These are phyloP conservation scores for Pedetes capensis DNA, from an alignment of 2,113 vertebrate species.

Conservation along the genomic window DNA sequence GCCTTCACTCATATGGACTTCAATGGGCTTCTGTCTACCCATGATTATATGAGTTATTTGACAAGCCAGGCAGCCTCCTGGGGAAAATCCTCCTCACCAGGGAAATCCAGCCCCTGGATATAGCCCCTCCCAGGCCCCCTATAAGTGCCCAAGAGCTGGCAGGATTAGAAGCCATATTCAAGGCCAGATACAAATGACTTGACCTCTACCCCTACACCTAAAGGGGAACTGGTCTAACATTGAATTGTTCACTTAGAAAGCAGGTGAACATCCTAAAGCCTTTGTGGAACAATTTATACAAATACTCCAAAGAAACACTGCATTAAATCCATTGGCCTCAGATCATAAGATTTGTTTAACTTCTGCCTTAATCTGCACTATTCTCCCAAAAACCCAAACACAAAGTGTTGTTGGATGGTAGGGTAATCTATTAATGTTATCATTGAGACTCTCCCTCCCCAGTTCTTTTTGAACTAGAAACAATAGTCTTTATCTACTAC, in stretches of 20 bases:
- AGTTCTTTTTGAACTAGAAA: neutral
- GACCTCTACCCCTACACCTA: neutral
- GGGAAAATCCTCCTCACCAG: neutral
- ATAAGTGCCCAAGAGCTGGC: neutral
- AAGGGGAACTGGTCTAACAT: neutral
- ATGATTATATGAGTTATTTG: neutral
- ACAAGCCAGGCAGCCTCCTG: neutral
- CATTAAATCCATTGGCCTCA: neutral
- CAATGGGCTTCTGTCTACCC: neutral
- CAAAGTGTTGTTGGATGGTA: neutral
- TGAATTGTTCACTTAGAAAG: neutral
- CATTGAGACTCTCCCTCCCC: neutral
- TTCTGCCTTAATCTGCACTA: neutral
- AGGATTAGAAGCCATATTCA: neutral
- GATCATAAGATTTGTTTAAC: neutral
- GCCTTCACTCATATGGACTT: neutral
- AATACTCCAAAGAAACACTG: neutral
- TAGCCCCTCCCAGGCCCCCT: neutral
- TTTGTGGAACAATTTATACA: neutral
- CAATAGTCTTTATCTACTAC: neutral
- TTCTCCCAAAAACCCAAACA: neutral
- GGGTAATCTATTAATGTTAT: neutral
- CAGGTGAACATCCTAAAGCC: neutral
- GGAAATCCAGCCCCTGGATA: neutral
- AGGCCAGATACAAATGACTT: neutral